These are phyloP conservation scores for Peromyscus maniculatus DNA, from an alignment of 2,113 vertebrate species.

Conservation along the genomic window DNA sequence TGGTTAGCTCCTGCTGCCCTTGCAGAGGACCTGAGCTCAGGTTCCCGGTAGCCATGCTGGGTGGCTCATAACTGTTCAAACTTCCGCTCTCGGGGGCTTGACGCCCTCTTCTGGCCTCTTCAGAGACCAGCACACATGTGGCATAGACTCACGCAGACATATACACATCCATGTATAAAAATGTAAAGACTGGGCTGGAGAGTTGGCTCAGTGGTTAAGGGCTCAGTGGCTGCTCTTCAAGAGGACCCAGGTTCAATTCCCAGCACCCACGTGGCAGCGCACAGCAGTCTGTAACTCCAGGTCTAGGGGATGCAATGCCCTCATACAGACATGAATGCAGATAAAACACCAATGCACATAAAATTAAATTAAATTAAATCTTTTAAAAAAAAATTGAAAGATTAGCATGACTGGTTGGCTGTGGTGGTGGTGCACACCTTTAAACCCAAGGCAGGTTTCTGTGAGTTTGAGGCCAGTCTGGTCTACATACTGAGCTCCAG, in stretches of 20 bases:
- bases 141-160: background rate
- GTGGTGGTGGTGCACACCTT: background rate
- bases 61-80: too few species aligned
- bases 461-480: background rate
- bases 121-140: background rate
- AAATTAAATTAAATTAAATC: too few species aligned
- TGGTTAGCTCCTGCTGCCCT: background rate
- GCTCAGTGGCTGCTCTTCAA: too few species aligned
- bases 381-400: background rate
- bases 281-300: too few species aligned
- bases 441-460: background rate
- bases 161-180: background rate
- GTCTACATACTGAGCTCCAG: background rate
- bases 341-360: too few species aligned
- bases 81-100: background rate
- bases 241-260: too few species aligned
- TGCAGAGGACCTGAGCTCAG: background rate
- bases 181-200: too few species aligned
- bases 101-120: background rate
- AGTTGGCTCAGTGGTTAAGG: too few species aligned
- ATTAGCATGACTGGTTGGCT: background rate
- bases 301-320: too few species aligned
- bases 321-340: too few species aligned
- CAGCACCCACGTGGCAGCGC: too few species aligned
- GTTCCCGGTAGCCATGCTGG: background rate